A percentile compares a stretch with the other conserved stretches of the same genome.
Evolutionary conservation across 2,797 vertebrate genomes (phyloP).

Genomic region (Masticophis lateralis): DNA sequence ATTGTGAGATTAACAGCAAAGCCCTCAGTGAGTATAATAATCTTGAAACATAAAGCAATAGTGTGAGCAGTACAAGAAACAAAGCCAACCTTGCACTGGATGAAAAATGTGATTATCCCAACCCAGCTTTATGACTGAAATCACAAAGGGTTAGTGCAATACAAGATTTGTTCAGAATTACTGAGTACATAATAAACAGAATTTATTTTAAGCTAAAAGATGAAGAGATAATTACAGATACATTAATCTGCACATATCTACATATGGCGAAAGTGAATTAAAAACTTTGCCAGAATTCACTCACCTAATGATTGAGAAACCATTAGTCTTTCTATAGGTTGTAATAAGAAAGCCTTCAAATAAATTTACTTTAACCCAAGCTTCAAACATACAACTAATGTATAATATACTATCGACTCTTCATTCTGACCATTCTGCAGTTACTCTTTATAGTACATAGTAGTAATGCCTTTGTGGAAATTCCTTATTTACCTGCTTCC

Average conservation of each 20-base stretch:
- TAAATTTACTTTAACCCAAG: not conserved
- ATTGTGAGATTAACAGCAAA: constrained; percentile 6
- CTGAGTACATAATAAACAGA: not conserved
- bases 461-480: not conserved
- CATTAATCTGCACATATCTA: not conserved
- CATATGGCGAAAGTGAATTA: not conserved
- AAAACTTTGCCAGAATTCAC: constrained; percentile 9
- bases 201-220: not conserved
- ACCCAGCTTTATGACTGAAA: not conserved
- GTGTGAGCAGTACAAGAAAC: not conserved
- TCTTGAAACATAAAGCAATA: not conserved
- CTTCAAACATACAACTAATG: not conserved
- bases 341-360: constrained; percentile 2
- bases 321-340: constrained; percentile 17
- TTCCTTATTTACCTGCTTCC: not conserved
- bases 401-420: not conserved
- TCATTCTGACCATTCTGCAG: not conserved
- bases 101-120: not conserved
- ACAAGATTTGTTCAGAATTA: constrained; percentile 2
- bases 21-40: not conserved
- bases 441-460: not conserved
- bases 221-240: not conserved
- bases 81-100: not conserved
- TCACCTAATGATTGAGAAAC: not conserved
- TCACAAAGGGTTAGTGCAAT: not conserved